Evolutionary conservation across 2,797 vertebrate species (phyloP).

Genomic region (Masticophis lateralis): DNA sequence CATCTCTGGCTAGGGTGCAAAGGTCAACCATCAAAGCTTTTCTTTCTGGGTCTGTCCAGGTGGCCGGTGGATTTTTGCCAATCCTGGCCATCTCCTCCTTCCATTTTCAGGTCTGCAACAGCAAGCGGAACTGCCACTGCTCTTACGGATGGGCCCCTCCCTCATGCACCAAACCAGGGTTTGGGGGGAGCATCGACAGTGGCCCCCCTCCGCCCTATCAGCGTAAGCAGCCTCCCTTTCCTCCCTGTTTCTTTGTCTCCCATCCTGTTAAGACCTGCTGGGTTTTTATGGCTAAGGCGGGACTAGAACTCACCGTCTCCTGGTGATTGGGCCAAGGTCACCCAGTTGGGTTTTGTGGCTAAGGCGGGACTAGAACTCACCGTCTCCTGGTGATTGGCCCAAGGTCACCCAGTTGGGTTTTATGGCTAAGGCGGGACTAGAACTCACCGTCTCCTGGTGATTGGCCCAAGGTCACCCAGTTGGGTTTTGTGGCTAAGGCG

Average conservation of each 20-base stretch:
- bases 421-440: too few species aligned
- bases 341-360: too few species aligned
- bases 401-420: too few species aligned
- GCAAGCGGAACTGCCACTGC: constrained; percentile 91
- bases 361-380: too few species aligned
- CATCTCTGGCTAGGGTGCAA: too few species aligned
- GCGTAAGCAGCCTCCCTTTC: not conserved
- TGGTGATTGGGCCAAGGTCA: too few species aligned
- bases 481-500: too few species aligned
- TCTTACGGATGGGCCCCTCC: constrained; percentile 86
- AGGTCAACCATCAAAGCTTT: not conserved
- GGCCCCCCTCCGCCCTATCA: constrained; percentile 70
- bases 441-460: too few species aligned
- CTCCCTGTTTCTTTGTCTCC: not conserved
- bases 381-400: too few species aligned
- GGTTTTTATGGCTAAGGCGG: not conserved
- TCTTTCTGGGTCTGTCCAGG: not conserved
- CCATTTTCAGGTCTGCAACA: constrained; percentile 87
- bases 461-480: too few species aligned
- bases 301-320: too few species aligned
- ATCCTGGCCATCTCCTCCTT: not conserved
- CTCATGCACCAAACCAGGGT: constrained; percentile 82
- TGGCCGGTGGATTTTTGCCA: rapidly evolving
- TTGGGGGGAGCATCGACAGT: constrained; percentile 89
- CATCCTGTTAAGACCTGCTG: not conserved